Percentiles rank a stretch among this genome's conserved stretches.
phyloP scores from a whole-genome alignment of 2,113 vertebrate species.

The Protobothrops flavoviridis region DNA sequence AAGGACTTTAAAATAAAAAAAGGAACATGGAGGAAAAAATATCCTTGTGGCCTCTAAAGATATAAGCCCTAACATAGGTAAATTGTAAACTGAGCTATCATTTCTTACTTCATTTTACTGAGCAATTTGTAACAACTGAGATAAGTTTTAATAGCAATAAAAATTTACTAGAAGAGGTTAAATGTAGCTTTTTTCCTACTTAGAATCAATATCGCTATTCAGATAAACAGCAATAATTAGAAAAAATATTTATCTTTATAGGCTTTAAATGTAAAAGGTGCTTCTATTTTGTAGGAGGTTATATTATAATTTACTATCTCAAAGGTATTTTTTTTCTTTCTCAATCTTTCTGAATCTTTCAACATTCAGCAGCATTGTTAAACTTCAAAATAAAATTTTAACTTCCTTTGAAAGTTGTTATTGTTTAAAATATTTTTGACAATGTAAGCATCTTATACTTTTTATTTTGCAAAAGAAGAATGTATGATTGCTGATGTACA shows the following conservation, averaged over 20 bases:
- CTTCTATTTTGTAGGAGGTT: not conserved
- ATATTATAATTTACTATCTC: not conserved
- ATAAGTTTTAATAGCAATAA: not conserved
- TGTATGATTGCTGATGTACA: not conserved
- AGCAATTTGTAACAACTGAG: not conserved
- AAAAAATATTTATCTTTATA: not conserved
- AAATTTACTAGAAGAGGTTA: not conserved
- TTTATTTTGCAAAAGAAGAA: not conserved
- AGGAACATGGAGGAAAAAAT: not conserved
- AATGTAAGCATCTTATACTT: not conserved
- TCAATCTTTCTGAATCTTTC: constrained; percentile 20
- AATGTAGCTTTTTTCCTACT: not conserved
- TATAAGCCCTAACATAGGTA: not conserved
- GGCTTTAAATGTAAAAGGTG: not conserved
- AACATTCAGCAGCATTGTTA: not conserved
- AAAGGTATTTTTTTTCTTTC: not conserved
- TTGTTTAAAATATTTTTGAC: not conserved
- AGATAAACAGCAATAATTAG: not conserved
- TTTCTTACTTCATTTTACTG: not conserved
- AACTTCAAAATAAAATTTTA: constrained; percentile 13
- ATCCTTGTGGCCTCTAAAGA: not conserved
- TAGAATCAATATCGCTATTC: not conserved
- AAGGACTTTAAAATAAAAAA: not conserved
- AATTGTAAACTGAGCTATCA: not conserved
- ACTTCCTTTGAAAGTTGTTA: not conserved